These are phyloP conservation scores for Medauroidea extradentata DNA, from an alignment of 1,140 invertebrate genomes.

Conservation along the genomic window DNA sequence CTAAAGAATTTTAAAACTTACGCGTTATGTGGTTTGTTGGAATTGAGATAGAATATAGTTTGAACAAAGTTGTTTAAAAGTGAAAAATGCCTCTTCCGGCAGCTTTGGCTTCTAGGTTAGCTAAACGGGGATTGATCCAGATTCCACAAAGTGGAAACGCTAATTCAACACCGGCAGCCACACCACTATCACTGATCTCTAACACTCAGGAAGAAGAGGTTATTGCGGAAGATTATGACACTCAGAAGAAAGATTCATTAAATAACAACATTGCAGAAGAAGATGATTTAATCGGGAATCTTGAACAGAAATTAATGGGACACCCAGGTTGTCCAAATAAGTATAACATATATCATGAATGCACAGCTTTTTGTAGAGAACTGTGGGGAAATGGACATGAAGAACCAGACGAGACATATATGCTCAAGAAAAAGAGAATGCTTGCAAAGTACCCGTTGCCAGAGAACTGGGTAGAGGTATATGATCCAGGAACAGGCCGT, in stretches of 20 bases:
- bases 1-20: too few species aligned
- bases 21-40: too few species aligned
- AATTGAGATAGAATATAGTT: too few species aligned
- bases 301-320: constrained; percentile 43
- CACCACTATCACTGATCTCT: constrained; percentile 49
- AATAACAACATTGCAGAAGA: constrained; percentile 21
- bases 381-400: constrained; percentile 75
- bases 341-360: constrained; percentile 92
- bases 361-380: constrained; percentile 82
- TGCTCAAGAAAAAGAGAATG: constrained; percentile 68
- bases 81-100: constrained; percentile 77
- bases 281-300: constrained; percentile 1
- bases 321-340: constrained; percentile 92
- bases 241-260: constrained; percentile 30
- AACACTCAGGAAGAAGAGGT: constrained; percentile 63
- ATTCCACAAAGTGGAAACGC: neutral
- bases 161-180: neutral
- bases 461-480: constrained; percentile 88
- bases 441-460: constrained; percentile 89
- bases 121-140: constrained; percentile 64
- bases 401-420: constrained; percentile 68
- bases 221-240: constrained; percentile 83
- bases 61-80: neutral
- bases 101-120: constrained; percentile 75
- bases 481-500: constrained; percentile 81